Evolutionary conservation across 1,140 invertebrate species (phyloP), one percentile per base, ranked within the genome.

Genomic region (Neodiprion virginianus): DNA sequence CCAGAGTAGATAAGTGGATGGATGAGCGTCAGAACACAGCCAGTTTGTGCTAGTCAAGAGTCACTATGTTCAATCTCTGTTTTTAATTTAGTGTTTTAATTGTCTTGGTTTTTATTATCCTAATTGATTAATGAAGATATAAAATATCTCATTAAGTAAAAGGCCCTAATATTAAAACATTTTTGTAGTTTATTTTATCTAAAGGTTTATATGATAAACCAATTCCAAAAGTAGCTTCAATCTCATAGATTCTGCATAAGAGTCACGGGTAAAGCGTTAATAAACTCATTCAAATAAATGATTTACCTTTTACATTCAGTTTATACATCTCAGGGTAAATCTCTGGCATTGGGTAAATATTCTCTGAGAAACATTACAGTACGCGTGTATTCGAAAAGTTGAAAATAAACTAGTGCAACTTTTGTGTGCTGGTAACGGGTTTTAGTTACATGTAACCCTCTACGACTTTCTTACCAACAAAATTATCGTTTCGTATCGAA

Each of bases 31-130:
- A 53, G 68, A 80, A 76, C 72, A 73, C 77, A 82, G 77, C 78
- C 78, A 80, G 79, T 82, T 82, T 79, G 78, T 80, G 79, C 80
- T 80, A 82, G 79, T 82, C 79, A 73, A 69, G 77, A 78, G 67
- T 66, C 66, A 74, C 69, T 78, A 74, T 74, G 28, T 40, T 40
- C 28, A 40, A 40, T 40, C 28, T 40, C 28, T 40, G 28, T 40
- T 40, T 40, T 40, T 40, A 40, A 40, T 40, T 40, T 5, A 40
- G 28, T 40, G 28, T 40, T 40, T 40, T 40, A 40, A 40, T 5
- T 21, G 17, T 40, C 1, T 40, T 5, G 5, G 28, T 40, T 40
- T 40, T 40, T 40, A 67, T 50, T 65, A 61, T 74, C 74, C 50
- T 47, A 8, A 71, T 74, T 74, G 11, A 65, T 12, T 69, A 53